A percentile compares a stretch with the other conserved stretches of the same genome.
These are phyloP conservation scores for Gallirallus australis DNA, from an alignment of 2,797 vertebrate species.

Conservation along the genomic window DNA sequence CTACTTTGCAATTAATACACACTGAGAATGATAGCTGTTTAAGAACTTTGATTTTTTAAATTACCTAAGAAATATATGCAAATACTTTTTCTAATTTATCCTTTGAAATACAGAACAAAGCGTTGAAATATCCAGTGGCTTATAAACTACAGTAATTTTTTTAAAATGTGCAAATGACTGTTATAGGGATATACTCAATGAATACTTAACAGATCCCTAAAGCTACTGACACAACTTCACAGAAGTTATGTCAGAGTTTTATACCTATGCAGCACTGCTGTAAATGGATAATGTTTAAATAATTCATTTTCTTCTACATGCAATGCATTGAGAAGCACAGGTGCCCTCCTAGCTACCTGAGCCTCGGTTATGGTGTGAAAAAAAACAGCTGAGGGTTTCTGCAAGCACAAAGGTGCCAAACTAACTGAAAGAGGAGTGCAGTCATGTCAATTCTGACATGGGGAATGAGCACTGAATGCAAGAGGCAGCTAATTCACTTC, in stretches of 20 bases:
- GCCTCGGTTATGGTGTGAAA: not conserved
- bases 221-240: slow-evolving; percentile 35
- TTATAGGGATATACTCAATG: not conserved
- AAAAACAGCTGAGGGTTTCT: not conserved
- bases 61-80: not conserved
- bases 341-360: not conserved
- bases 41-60: not conserved
- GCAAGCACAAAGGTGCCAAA: not conserved
- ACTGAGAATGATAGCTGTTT: not conserved
- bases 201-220: slow-evolving; percentile 1
- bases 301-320: slow-evolving; percentile 8
- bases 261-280: not conserved
- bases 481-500: not conserved
- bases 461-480: not conserved
- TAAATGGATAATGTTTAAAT: slow-evolving; percentile 37
- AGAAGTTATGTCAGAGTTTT: slow-evolving; percentile 30
- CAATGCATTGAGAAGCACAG: not conserved
- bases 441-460: not conserved
- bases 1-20: not conserved
- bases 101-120: slow-evolving; percentile 21
- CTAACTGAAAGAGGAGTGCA: not conserved
- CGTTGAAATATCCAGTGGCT: not conserved
- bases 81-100: not conserved
- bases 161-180: not conserved
- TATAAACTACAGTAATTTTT: not conserved